Percentiles rank a stretch among this genome's conserved stretches.
Conservation (phyloP, 2,113 vertebrate species). For the Todiramphus saurophagus region DNA sequence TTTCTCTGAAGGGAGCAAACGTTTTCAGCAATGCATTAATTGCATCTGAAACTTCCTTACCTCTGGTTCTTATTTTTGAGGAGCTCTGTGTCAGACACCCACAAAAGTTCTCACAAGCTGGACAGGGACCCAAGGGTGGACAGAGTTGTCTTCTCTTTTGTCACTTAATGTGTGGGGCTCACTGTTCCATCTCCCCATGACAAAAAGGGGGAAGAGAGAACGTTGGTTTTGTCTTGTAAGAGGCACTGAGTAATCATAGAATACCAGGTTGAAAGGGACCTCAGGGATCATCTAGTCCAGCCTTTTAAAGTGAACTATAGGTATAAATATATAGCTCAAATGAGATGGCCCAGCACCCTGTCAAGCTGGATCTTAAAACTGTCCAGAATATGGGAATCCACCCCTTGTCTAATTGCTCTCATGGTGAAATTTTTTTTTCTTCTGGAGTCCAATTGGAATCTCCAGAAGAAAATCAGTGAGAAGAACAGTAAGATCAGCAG, state of each 20-base stretch:
- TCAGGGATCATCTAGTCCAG: no score
- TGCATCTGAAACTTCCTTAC: background rate
- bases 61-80: background rate
- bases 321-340: no score
- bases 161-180: fast-evolving
- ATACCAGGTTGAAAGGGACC: no score
- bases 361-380: no score
- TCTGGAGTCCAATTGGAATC: no score
- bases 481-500: background rate
- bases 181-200: fast-evolving
- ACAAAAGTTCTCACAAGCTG: background rate
- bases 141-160: background rate
- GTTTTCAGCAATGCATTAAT: background rate
- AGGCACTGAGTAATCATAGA: background rate
- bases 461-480: no score
- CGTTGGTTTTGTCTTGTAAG: background rate
- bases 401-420: no score
- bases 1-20: background rate
- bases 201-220: background rate
- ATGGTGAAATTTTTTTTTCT: no score
- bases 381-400: no score
- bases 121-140: background rate
- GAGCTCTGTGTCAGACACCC: background rate
- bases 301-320: no score
- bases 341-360: no score